A percentile compares a stretch with the other conserved stretches of the same genome.
These are phyloP conservation scores for Gadus macrocephalus DNA, from an alignment of 2,113 vertebrate species.

Conservation along the genomic window DNA sequence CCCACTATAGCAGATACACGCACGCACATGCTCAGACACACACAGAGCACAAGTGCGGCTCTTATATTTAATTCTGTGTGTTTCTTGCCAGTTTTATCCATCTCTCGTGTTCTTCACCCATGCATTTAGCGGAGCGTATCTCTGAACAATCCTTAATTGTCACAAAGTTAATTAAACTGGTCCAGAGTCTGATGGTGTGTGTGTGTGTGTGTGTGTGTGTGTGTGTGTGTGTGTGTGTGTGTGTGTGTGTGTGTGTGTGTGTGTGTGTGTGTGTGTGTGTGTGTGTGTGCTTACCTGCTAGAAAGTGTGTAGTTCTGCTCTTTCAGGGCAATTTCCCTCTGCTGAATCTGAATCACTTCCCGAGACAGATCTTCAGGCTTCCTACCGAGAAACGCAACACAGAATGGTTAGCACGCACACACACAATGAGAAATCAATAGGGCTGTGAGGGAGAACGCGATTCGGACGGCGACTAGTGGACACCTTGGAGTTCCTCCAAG, in stretches of 20 bases:
- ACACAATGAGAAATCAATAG: not conserved
- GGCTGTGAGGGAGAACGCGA: too few relatives aligned
- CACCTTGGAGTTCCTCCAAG: too few relatives aligned
- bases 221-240: constrained; percentile 20
- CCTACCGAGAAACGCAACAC: constrained; percentile 64
- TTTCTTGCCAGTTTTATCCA: constrained; percentile 7
- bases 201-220: constrained; percentile 20
- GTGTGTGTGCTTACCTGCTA: constrained; percentile 75
- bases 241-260: constrained; percentile 21
- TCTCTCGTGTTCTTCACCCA: constrained; percentile 8
- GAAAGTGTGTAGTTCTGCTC: constrained; percentile 83
- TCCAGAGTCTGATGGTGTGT: constrained; percentile 47
- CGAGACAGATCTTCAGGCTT: constrained; percentile 92
- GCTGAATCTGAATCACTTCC: constrained; percentile 89
- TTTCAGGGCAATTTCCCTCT: constrained; percentile 84
- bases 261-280: not conserved
- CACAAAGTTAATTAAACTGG: constrained; percentile 56
- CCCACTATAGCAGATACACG: constrained; percentile 5
- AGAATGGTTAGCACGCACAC: constrained; percentile 28
- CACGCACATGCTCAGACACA: constrained; percentile 27
- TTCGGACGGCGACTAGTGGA: not conserved
- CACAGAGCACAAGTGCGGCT: not conserved
- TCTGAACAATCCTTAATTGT: constrained; percentile 65
- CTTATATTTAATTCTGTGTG: constrained; percentile 31
- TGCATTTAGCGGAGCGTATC: constrained; percentile 56